These are phyloP conservation scores for Cerastis rubricosa DNA, from an alignment of 2,888 invertebrate species.

Conservation along the genomic window DNA sequence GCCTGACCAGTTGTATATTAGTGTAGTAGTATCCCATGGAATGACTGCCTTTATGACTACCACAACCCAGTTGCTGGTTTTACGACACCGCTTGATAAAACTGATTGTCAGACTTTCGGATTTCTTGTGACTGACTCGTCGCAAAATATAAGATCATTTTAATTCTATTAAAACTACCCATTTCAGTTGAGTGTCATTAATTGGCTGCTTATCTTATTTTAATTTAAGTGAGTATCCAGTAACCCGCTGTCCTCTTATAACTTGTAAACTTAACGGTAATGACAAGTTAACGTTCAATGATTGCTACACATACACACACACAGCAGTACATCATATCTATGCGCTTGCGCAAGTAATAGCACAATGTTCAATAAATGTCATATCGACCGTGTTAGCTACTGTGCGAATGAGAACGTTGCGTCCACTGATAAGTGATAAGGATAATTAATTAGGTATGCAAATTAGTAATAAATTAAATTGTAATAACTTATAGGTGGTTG, in stretches of 20 bases:
- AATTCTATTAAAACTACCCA: not conserved
- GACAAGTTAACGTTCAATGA: constrained; percentile 45
- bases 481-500: not conserved
- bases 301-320: constrained; percentile 39
- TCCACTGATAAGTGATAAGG: constrained; percentile 23
- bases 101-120: not conserved
- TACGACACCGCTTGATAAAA: not conserved
- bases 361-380: constrained; percentile 33
- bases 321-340: constrained; percentile 20
- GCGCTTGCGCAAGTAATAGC: constrained; percentile 49
- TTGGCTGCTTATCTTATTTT: too few relatives aligned
- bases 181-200: too few relatives aligned
- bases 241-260: constrained; percentile 5
- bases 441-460: constrained; percentile 36
- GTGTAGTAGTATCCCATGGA: too few relatives aligned
- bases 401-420: constrained; percentile 30
- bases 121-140: not conserved
- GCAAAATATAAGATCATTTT: not conserved
- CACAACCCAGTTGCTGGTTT: not conserved
- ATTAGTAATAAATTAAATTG: constrained; percentile 15
- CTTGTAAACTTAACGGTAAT: constrained; percentile 55
- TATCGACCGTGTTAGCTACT: constrained; percentile 23
- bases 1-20: too few relatives aligned
- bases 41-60: not conserved
- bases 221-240: too few relatives aligned